A percentile compares a stretch with the other conserved stretches of the same genome.
phyloP scores from a whole-genome alignment of 1,140 invertebrate genomes.

The Cherax destructor region DNA sequence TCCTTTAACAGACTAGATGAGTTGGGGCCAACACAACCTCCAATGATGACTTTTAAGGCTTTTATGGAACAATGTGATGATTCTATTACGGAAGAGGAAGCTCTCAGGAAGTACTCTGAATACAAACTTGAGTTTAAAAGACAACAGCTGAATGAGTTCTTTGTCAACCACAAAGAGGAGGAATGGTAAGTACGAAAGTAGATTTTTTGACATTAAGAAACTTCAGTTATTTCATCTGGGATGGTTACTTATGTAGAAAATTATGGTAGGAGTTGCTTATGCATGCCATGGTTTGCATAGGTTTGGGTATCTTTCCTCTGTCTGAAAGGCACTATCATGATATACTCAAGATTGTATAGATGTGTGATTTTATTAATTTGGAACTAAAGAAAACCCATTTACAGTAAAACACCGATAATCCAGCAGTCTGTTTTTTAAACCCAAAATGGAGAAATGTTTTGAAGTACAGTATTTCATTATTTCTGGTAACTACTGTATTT shows the following conservation, averaged over 20 bases:
- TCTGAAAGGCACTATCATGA: background rate
- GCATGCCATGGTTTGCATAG: background rate
- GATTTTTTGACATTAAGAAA: background rate
- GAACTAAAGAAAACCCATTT: no score
- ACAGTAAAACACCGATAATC: no score
- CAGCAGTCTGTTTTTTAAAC: no score
- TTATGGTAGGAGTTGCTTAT: background rate
- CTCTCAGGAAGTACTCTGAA: constrained; percentile 97
- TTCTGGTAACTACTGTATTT: no score
- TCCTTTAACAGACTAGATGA: constrained; percentile 72
- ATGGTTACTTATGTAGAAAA: background rate
- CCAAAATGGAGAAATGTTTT: no score
- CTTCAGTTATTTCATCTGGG: background rate
- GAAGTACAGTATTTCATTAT: no score
- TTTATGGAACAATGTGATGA: constrained; percentile 98
- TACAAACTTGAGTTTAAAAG: constrained; percentile 98
- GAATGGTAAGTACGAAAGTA: constrained; percentile 90
- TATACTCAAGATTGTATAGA: no score
- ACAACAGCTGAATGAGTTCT: constrained; percentile 98
- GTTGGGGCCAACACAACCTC: constrained; percentile 82
- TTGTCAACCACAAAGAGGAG: constrained; percentile 98
- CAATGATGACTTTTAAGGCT: constrained; percentile 98
- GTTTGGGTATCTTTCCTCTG: background rate
- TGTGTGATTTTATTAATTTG: no score
- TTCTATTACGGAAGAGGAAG: constrained; percentile 96